Evolutionary conservation across 2,888 invertebrate species (phyloP).

Genomic region (Orchesella flavescens): DNA sequence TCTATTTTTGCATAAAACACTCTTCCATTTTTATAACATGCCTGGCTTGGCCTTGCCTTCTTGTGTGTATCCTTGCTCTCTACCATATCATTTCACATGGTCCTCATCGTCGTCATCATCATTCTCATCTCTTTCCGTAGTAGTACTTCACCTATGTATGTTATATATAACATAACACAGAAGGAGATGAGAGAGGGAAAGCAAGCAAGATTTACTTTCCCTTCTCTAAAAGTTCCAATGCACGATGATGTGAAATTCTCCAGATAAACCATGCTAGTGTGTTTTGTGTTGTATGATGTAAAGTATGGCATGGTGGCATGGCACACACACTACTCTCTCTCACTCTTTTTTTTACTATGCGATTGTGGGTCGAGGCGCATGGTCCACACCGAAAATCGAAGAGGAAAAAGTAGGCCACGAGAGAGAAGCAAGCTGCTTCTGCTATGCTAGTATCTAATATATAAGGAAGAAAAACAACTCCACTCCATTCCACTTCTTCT

Average conservation of each 20-base stretch:
- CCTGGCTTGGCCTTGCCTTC: too few species aligned
- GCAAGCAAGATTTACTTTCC: conserved; percentile 34
- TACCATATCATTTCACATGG: too few species aligned
- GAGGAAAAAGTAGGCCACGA: conserved; percentile 71
- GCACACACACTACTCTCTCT: conserved; percentile 17
- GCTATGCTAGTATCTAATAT: conserved; percentile 22
- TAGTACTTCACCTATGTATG: too few species aligned
- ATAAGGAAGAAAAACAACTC: conserved; percentile 42
- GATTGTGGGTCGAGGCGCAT: conserved; percentile 68
- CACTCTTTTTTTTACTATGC: conserved; percentile 40
- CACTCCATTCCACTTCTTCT: conserved; percentile 34
- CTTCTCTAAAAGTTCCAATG: background rate
- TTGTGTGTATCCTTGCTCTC: too few species aligned
- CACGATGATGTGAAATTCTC: background rate
- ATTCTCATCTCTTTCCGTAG: too few species aligned
- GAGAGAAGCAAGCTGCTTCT: conserved; percentile 23
- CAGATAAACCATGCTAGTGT: conserved; percentile 4
- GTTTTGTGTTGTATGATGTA: background rate
- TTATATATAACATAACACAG: background rate
- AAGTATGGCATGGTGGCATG: too few species aligned
- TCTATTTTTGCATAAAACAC: too few species aligned
- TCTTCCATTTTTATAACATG: too few species aligned
- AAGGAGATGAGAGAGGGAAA: background rate
- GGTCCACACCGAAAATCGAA: conserved; percentile 71
- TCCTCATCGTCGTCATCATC: too few species aligned